phyloP scores from a whole-genome alignment of 2,797 vertebrate species.

The Rhadinocentrus ornatus region DNA sequence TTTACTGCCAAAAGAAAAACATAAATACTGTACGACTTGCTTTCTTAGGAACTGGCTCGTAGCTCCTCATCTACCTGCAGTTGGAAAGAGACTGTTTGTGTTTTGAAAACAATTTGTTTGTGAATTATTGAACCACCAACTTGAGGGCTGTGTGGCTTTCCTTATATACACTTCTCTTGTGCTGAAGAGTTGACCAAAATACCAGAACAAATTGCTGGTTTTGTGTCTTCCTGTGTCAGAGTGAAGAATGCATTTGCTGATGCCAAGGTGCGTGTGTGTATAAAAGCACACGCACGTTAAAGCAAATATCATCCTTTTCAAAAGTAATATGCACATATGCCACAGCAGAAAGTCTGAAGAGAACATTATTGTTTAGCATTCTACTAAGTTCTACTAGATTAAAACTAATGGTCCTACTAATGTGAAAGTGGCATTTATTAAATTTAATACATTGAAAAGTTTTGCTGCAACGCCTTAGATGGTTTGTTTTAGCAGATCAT shows the following conservation, averaged over 20 bases:
- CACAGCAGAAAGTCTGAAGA: too few relatives aligned
- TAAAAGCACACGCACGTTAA: neutral
- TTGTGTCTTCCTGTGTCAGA: neutral
- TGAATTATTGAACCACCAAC: slow-evolving; percentile 20
- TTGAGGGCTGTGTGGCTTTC: neutral
- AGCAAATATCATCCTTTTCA: too few relatives aligned
- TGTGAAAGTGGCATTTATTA: too few relatives aligned
- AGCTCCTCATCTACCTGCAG: neutral
- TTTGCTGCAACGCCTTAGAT: too few relatives aligned
- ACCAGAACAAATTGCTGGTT: too few relatives aligned
- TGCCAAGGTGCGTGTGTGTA: neutral
- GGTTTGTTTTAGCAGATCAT: too few relatives aligned
- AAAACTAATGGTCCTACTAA: too few relatives aligned
- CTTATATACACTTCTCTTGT: neutral
- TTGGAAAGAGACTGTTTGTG: slow-evolving; percentile 1
- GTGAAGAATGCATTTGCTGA: neutral
- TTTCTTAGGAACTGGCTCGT: slow-evolving; percentile 6
- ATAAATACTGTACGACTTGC: neutral
- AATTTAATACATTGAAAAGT: too few relatives aligned
- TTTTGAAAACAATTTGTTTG: slow-evolving; percentile 14
- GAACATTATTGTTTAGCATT: too few relatives aligned
- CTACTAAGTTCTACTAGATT: too few relatives aligned
- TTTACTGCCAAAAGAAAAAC: neutral
- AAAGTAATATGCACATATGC: too few relatives aligned
- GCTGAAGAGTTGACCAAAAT: too few relatives aligned